phyloP scores from a whole-genome alignment of 2,797 vertebrate genomes.

The Delichon dasypus region DNA sequence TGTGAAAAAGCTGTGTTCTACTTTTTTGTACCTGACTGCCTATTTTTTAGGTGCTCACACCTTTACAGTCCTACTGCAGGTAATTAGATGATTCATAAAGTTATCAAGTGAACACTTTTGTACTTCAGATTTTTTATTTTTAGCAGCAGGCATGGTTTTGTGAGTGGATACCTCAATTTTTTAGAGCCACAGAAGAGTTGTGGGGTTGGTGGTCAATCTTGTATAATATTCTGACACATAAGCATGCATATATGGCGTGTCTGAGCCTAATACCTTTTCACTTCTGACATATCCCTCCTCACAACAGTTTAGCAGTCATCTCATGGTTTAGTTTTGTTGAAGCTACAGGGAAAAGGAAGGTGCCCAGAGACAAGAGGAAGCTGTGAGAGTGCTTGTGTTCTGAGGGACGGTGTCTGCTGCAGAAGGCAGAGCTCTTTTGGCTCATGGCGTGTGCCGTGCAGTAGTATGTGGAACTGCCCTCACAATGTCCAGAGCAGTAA shows the following conservation, averaged over 20 bases:
- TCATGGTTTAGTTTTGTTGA: not conserved
- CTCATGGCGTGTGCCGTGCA: not conserved
- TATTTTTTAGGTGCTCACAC: conserved; percentile 30
- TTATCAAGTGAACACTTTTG: conserved; percentile 12
- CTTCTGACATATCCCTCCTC: not conserved
- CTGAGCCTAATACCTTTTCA: not conserved
- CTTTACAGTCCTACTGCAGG: not conserved
- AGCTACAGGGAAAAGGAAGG: not conserved
- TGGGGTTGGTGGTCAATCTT: not conserved
- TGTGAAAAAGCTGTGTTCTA: not conserved
- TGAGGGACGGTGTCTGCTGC: not conserved
- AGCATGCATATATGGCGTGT: not conserved
- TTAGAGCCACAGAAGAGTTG: not conserved
- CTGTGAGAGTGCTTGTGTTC: not conserved
- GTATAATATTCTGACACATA: not conserved
- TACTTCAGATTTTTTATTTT: conserved; percentile 24
- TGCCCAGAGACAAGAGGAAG: not conserved
- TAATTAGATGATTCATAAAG: conserved; percentile 6
- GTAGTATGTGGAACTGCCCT: not conserved
- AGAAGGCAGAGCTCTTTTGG: not conserved
- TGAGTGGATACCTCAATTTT: not conserved
- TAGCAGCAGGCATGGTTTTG: not conserved
- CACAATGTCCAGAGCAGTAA: not conserved
- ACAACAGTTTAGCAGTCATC: not conserved
- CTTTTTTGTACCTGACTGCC: not conserved